These are phyloP conservation scores for Dynastes tityus DNA, from an alignment of 2,888 invertebrate genomes.

Conservation along the genomic window DNA sequence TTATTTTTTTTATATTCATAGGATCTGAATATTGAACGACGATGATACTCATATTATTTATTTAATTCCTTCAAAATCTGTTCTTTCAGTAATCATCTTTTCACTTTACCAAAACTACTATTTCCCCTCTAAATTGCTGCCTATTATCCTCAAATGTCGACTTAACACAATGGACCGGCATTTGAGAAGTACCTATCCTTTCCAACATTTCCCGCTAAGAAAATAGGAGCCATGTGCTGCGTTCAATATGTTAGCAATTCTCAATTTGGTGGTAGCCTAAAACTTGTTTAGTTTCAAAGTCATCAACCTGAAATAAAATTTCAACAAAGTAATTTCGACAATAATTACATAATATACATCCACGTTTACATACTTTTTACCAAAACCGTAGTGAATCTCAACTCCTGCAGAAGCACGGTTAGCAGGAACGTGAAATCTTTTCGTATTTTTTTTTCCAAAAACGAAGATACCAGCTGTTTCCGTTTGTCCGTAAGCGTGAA, in stretches of 20 bases:
- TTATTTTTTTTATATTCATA: no score
- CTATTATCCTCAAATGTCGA: conserved; percentile 53
- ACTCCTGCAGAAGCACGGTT: conserved; percentile 62
- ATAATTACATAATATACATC: not conserved
- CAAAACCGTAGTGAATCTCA: conserved; percentile 59
- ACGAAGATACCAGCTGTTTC: conserved; percentile 64
- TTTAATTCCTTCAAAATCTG: conserved; percentile 2
- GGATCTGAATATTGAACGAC: no score
- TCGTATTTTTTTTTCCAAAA: conserved; percentile 60
- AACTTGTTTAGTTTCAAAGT: conserved; percentile 69
- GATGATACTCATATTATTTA: no score
- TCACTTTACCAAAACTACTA: conserved; percentile 55
- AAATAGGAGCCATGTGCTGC: conserved; percentile 70
- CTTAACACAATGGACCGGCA: conserved; percentile 61
- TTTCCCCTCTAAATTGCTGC: conserved; percentile 55
- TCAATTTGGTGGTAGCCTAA: conserved; percentile 70
- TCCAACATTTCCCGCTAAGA: conserved; percentile 66
- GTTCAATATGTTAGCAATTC: conserved; percentile 72
- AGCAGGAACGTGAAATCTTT: conserved; percentile 59
- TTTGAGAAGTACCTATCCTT: conserved; percentile 69
- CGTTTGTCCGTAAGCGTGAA: conserved; percentile 65
- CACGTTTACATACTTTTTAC: conserved; percentile 60
- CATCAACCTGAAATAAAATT: conserved; percentile 67
- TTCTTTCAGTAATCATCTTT: conserved; percentile 44
- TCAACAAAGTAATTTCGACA: conserved; percentile 51